Percentiles rank a stretch among this genome's conserved stretches.
phyloP scores from a whole-genome alignment of 2,113 vertebrate genomes.

The Bubo scandiacus region DNA sequence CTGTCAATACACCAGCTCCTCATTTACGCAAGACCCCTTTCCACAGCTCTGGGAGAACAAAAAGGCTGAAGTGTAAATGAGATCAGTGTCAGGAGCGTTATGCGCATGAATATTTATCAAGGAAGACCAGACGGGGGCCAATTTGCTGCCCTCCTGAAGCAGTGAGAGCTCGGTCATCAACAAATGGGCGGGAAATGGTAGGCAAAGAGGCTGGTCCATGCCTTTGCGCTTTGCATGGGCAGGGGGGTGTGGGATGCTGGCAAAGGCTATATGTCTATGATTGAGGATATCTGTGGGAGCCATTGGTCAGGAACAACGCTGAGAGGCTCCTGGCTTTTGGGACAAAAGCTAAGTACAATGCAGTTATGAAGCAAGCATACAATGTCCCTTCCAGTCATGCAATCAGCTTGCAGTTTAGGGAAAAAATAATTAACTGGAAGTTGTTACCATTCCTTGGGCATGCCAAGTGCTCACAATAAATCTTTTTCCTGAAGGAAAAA shows the following conservation, averaged over 20 bases:
- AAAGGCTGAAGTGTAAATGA: background rate
- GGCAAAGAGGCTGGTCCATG: background rate
- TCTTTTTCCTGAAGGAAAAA: conserved; percentile 54
- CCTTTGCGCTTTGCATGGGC: accelerated
- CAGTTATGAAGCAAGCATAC: background rate
- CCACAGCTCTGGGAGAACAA: background rate
- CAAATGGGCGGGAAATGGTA: background rate
- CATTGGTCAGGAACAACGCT: accelerated
- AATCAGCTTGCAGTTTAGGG: background rate
- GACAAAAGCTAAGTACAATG: background rate
- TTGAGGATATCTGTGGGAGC: background rate
- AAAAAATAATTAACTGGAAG: background rate
- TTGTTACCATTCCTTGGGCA: background rate
- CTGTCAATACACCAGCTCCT: background rate
- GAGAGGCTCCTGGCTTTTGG: background rate
- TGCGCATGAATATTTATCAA: background rate
- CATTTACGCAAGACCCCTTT: background rate
- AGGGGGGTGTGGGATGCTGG: accelerated
- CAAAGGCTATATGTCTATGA: accelerated
- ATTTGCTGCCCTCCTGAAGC: background rate
- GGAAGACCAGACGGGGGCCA: background rate
- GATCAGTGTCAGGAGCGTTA: background rate
- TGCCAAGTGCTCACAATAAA: background rate
- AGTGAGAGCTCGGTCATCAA: background rate
- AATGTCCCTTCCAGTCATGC: background rate